A percentile compares a stretch with the other conserved stretches of the same genome.
phyloP scores from a whole-genome alignment of 2,797 vertebrate species.

The Oreochromis grahami region DNA sequence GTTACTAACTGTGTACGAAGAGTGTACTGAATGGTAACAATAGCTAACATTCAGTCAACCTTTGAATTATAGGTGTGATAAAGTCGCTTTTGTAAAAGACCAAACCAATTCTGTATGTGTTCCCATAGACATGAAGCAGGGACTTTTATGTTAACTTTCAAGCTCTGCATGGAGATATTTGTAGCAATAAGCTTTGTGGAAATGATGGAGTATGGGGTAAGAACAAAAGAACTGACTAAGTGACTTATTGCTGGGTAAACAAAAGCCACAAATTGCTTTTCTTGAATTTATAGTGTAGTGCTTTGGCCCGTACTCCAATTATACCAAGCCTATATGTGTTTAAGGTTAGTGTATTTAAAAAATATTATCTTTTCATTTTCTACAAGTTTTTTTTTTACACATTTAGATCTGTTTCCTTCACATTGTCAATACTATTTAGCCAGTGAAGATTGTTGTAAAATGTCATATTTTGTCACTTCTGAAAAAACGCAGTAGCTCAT shows the following conservation, averaged over 20 bases:
- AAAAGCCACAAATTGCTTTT: background rate
- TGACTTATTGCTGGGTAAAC: constrained; percentile 31
- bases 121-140: background rate
- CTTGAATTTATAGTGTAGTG: background rate
- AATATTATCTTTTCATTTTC: background rate
- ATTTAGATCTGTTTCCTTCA: background rate
- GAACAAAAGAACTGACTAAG: constrained; percentile 20
- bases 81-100: background rate
- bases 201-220: background rate
- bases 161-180: background rate
- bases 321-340: background rate
- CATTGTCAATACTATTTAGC: background rate
- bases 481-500: background rate
- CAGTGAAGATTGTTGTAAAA: background rate
- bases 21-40: constrained; percentile 9
- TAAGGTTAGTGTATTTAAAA: background rate
- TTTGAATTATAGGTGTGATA: background rate
- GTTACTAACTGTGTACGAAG: constrained; percentile 6
- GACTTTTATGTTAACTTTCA: background rate
- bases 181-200: background rate
- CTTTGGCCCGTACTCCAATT: background rate
- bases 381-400: background rate
- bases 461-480: background rate
- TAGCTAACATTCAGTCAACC: background rate
- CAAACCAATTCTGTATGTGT: background rate